Evolutionary conservation across 1,140 invertebrate genomes (phyloP).

Genomic region (Calephelis virginiensis): DNA sequence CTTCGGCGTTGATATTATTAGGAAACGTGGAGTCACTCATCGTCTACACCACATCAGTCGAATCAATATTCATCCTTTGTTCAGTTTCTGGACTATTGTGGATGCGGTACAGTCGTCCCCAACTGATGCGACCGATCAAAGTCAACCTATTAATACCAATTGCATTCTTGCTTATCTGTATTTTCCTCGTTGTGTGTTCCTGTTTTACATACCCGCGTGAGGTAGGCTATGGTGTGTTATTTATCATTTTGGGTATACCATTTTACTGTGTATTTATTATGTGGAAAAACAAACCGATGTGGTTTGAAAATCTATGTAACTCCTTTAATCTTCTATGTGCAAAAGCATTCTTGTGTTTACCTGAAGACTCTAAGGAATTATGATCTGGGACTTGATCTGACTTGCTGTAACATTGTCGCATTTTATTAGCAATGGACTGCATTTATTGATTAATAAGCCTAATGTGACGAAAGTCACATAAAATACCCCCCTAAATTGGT

Average conservation of each 20-base stretch:
- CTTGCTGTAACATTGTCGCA: slow-evolving; percentile 22
- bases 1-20: slow-evolving; percentile 89
- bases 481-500: no score
- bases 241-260: slow-evolving; percentile 90
- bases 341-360: slow-evolving; percentile 87
- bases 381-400: slow-evolving; percentile 42
- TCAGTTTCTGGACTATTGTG: slow-evolving; percentile 93
- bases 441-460: background rate
- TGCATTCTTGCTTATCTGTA: slow-evolving; percentile 90
- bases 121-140: slow-evolving; percentile 87
- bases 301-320: slow-evolving; percentile 79
- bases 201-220: slow-evolving; percentile 86
- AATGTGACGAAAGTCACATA: background rate
- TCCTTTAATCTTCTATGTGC: slow-evolving; percentile 84
- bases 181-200: slow-evolving; percentile 91
- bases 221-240: slow-evolving; percentile 89
- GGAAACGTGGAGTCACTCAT: slow-evolving; percentile 94
- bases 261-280: slow-evolving; percentile 92
- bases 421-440: background rate
- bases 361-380: slow-evolving; percentile 80
- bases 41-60: slow-evolving; percentile 96
- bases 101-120: slow-evolving; percentile 88
- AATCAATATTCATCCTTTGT: slow-evolving; percentile 94
- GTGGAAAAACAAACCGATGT: slow-evolving; percentile 87
- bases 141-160: slow-evolving; percentile 88